Base-by-base conservation (phyloP, 2,797 vertebrate genomes). In the Sorex maritimensis region DNA sequence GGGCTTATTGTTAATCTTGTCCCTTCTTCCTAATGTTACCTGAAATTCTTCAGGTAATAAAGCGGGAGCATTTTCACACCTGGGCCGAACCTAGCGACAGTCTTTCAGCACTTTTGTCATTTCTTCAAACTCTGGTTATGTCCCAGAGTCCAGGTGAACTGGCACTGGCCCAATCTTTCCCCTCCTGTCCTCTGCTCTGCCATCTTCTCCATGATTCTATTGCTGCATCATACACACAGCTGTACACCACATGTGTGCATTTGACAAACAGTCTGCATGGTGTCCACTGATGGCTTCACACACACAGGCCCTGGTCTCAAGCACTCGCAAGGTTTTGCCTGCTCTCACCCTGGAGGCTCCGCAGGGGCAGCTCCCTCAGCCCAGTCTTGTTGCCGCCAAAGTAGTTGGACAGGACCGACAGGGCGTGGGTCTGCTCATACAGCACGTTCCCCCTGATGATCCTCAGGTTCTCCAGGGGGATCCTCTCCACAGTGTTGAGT, bases 381-480 rank as follows among this genome's bases (percentile, higher is more conserved):
- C 98, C 98, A 0, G 94, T 96, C 34, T 82, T 95, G 67, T 92
- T 98, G 41, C 78, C n/a, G 38, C 98, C 96, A 3, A 97, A 98
- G 97, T 97, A 98, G 97, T 99, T 99, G 79, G 97, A 98, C 17
- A 99, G 93, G 86, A 99, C 98, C 0, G 98, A 91, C 10, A 99
- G 97, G 1, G 98, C 99, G 0, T 97, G 99, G 5, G 88, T 95
- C 80, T 98, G 98, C 5, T 99, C 98, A 2, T 99, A 99, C 10
- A 99, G 98, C 71, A 98, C 96, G 38, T 99, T 99, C 67, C 99
- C 99, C 49, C 99, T 98, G 96, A 99, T 99, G 96, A 99, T 99
- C 96, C 99, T 99, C 74, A 99, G 98, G 92, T 99, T 99, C 80
- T 99, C 98, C 86, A 99, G 96, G 2, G 99, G 99, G 95, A 99